Conservation (phyloP, 1,140 invertebrate species). For the Ditylenchus dipsaci region DNA sequence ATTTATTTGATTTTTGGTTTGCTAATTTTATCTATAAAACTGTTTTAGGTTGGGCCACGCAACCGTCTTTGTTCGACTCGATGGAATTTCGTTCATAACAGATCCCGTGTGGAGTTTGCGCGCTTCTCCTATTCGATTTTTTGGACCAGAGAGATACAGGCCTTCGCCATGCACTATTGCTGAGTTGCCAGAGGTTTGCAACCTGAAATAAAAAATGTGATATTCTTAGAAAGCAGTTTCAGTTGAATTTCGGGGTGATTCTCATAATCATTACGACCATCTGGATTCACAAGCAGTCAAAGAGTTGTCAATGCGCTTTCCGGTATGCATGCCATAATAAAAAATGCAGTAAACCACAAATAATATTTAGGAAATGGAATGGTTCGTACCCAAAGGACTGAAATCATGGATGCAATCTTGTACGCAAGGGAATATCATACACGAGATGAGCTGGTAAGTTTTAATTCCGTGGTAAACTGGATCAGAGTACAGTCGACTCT, state of each 20-base stretch:
- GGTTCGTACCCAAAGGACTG: slow-evolving; percentile 41
- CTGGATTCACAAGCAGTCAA: slow-evolving; percentile 33
- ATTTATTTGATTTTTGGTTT: background rate
- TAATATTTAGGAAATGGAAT: slow-evolving; percentile 14
- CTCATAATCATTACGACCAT: slow-evolving; percentile 48
- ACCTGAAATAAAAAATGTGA: background rate
- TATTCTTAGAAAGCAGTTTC: background rate
- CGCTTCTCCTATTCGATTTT: slow-evolving; percentile 27
- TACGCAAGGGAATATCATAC: slow-evolving; percentile 9
- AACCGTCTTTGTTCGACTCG: slow-evolving; percentile 37
- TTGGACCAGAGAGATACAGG: slow-evolving; percentile 36
- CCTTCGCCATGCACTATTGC: slow-evolving; percentile 35
- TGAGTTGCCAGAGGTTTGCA: slow-evolving; percentile 36
- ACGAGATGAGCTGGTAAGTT: slow-evolving; percentile 32
- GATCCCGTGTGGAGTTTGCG: slow-evolving; percentile 36
- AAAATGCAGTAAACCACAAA: no score
- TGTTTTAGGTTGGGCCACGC: slow-evolving; percentile 32
- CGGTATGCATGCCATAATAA: slow-evolving; percentile 1
- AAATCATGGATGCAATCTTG: slow-evolving; percentile 13
- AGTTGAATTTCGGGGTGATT: slow-evolving; percentile 43
- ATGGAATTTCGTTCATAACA: slow-evolving; percentile 35
- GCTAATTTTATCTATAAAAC: background rate
- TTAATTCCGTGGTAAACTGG: no score
- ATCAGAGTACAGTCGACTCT: no score
- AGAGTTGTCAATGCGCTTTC: slow-evolving; percentile 28